Conservation (phyloP, 2,797 vertebrate species). For the Pseudochaenichthys georgianus region DNA sequence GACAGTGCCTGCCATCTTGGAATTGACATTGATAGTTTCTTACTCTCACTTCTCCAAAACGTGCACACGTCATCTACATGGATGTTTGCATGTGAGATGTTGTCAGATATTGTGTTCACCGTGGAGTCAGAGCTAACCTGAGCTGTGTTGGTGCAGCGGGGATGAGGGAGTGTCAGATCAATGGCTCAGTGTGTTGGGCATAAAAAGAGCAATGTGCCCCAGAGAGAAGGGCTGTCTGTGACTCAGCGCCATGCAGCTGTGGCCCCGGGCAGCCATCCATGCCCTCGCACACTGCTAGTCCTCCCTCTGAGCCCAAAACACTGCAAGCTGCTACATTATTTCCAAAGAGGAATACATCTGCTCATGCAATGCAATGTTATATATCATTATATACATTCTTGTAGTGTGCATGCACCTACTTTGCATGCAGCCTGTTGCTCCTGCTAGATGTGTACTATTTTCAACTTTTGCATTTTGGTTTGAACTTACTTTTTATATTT, state of each 20-base stretch:
- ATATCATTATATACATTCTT: neutral
- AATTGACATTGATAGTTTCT: neutral
- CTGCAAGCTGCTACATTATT: slow-evolving; percentile 51
- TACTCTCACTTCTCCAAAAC: slow-evolving; percentile 6
- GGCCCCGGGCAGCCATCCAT: slow-evolving; percentile 73
- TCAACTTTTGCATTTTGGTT: too few relatives aligned
- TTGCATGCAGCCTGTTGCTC: too few relatives aligned
- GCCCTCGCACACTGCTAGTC: slow-evolving; percentile 57
- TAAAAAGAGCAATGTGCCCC: slow-evolving; percentile 83
- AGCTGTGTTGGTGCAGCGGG: slow-evolving; percentile 50
- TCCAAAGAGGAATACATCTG: slow-evolving; percentile 13
- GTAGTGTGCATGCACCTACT: too few relatives aligned
- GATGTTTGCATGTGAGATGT: slow-evolving; percentile 39
- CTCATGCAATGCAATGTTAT: neutral
- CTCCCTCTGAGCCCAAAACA: slow-evolving; percentile 48
- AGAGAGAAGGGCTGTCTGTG: slow-evolving; percentile 81
- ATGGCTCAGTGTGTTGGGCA: slow-evolving; percentile 81
- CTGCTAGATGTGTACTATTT: too few relatives aligned
- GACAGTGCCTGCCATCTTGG: neutral
- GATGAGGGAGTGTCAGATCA: slow-evolving; percentile 68
- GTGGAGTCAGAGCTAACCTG: slow-evolving; percentile 51
- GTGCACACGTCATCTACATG: slow-evolving; percentile 10
- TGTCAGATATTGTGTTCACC: slow-evolving; percentile 44
- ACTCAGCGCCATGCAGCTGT: slow-evolving; percentile 76
- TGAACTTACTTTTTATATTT: too few relatives aligned